Evolutionary conservation across 1,140 invertebrate genomes (phyloP).

Genomic region (Ephestia elutella): DNA sequence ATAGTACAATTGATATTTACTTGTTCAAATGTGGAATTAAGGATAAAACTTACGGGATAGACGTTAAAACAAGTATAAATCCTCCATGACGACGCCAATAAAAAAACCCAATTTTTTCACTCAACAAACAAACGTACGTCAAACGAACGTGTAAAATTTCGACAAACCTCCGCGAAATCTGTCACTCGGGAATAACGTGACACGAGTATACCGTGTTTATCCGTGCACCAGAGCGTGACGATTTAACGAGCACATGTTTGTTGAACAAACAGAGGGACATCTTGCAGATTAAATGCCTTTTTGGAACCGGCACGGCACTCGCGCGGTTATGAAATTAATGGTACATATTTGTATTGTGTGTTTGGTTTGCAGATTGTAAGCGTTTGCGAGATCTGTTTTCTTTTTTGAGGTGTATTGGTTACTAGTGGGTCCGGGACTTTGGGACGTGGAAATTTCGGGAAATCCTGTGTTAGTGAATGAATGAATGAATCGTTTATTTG

Average conservation of each 20-base stretch:
- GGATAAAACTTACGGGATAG: no score
- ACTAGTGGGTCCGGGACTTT: background rate
- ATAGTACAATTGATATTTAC: no score
- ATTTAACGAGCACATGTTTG: slow-evolving; percentile 44
- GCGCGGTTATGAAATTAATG: background rate
- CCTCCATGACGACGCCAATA: no score
- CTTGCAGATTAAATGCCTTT: slow-evolving; percentile 38
- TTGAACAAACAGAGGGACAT: slow-evolving; percentile 40
- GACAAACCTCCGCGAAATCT: background rate
- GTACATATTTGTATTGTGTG: background rate
- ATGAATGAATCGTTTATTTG: no score
- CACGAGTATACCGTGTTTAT: slow-evolving; percentile 15
- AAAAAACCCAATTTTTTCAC: no score
- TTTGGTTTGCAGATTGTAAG: slow-evolving; percentile 3
- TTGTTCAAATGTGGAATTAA: no score
- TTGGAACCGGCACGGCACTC: background rate
- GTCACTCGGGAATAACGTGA: background rate
- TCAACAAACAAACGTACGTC: no score
- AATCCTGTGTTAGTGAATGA: no score
- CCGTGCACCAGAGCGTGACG: slow-evolving; percentile 34
- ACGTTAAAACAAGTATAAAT: no score
- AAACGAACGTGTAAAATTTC: background rate
- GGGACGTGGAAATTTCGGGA: no score
- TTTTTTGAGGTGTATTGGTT: background rate
- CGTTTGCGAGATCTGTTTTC: background rate